Base-by-base conservation (phyloP, 2,113 vertebrate genomes). In the Dipodomys stephensi region DNA sequence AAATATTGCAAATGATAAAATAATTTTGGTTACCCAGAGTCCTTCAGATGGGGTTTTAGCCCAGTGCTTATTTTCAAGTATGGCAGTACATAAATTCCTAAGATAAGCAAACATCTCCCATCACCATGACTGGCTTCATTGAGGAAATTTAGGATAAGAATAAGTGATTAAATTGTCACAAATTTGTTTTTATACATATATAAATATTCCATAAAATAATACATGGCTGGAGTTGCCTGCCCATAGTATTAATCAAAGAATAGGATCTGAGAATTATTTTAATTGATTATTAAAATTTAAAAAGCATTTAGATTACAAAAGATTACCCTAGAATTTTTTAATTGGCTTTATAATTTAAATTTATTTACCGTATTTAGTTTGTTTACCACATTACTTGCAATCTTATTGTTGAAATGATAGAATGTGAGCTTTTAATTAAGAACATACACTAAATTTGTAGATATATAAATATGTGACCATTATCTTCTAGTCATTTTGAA, bases 141-240 rank as follows among this genome's bases (percentile, higher is more conserved):
- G 86, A 91, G 88, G 65, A 28, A 90, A 97, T 95, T 65, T 78
- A 95, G 77, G 93, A 30, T 93, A 96, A 86, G 49, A 88, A 97
- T 94, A 93, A 49, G 81, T 73, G 65, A 8, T 71, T 96, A 93
- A 84, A 60, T 77, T 73, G 25, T 64, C 77, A 96, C 82, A 97
- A 46, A 92, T 62, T 90, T 96, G 87, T 92, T 72, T 97, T 94
- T 95, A 90, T 78, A 93, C 88, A 97, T 90, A 96, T 68, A 95
- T 89, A 97, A 23, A 95, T 80, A 95, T 92, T 97, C 96, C 72
- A 96, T 28, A 96, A 87, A 93, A 97, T 46, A 98, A 93, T 96
- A 92, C 19, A 94, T 95, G 97, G 98, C 98, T 98, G 98, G 98
- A 98, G 98, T 98, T 98, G 98, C 91, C 98, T 98, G 98, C 32